Percentiles rank a stretch among this genome's conserved stretches.
These are phyloP conservation scores for Eupeodes latifasciatus DNA, from an alignment of 2,888 invertebrate species.

Conservation along the genomic window DNA sequence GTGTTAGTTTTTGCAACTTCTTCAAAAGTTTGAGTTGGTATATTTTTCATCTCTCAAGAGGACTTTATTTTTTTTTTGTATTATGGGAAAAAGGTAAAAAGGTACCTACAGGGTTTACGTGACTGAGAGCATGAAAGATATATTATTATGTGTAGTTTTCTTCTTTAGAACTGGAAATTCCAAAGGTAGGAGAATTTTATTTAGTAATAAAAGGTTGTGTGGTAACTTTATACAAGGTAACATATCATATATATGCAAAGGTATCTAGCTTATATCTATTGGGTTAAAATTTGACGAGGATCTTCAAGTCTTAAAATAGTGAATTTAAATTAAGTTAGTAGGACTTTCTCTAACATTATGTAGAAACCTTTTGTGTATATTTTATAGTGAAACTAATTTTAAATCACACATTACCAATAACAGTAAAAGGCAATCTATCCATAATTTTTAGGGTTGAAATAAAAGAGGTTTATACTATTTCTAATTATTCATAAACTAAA, in stretches of 20 bases:
- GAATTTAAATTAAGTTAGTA: too few species aligned
- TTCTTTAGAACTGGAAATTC: background rate
- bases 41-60: conserved; percentile 23
- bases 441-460: too few species aligned
- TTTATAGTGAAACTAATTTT: too few species aligned
- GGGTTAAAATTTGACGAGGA: background rate
- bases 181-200: conserved; percentile 5
- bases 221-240: background rate
- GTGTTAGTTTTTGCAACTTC: background rate
- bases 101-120: conserved; percentile 31
- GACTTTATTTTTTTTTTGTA: background rate
- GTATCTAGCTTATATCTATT: background rate
- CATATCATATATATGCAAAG: too few species aligned
- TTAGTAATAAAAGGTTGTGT: background rate
- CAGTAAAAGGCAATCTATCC: too few species aligned
- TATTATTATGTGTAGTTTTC: conserved; percentile 27
- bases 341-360: too few species aligned
- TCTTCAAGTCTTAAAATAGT: background rate
- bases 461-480: too few species aligned
- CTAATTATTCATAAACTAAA: too few species aligned
- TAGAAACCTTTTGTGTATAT: too few species aligned
- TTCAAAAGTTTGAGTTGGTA: background rate
- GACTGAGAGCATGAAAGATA: conserved; percentile 44
- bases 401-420: too few species aligned
- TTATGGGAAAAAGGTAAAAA: background rate